Base-by-base conservation (phyloP, 2,888 invertebrate species). In the Drosophila suboccidentalis region DNA sequence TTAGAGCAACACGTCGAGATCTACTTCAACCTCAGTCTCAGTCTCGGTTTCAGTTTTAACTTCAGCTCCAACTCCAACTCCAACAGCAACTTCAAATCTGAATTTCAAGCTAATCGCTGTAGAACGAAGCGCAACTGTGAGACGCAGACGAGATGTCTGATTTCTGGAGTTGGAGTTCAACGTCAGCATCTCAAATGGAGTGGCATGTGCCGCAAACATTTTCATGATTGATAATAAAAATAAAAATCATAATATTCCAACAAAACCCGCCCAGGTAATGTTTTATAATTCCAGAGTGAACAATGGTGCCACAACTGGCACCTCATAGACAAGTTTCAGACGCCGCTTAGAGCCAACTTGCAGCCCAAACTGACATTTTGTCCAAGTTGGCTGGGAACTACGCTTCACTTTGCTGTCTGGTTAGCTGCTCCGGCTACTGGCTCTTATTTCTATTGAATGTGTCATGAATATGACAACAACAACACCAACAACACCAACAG, bases 391-490 rank as follows among this genome's bases (percentile, higher is more conserved):
- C 43, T 60, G 65, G 68, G 74, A 59, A 51, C 66, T 66, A 58
- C 64, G 69, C 66, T 64, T 63, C 70, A 59, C 55, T 58, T 59
- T 50, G 50, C 71, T 71, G 82, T 71, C 71, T 77, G 64, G 77
- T 68, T 75, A 75, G 55, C 71, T 70, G 68, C 67, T 58, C 72
- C 59, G 71, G 82, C 86, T 78, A 76, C 87, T 78, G 78, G 68
- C 79, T 82, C 70, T 74, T 80, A 80, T 78, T 86, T 90, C 89
- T 90, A 90, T 90, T 89, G 89, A 90, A 90, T 82, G 80, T 90
- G 78, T 90, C 90, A 81, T 72, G 73, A 60, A 80, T 59, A 75
- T 69, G 80, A 75, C 80, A 75, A 73, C 76, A 73, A 55, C 76
- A 76, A 60, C 61, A 75, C 17, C 62, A 66, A 44, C 50, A 67